These are phyloP conservation scores for Lethenteron camtschaticum DNA, from an alignment of 2,113 vertebrate genomes.

Conservation along the genomic window DNA sequence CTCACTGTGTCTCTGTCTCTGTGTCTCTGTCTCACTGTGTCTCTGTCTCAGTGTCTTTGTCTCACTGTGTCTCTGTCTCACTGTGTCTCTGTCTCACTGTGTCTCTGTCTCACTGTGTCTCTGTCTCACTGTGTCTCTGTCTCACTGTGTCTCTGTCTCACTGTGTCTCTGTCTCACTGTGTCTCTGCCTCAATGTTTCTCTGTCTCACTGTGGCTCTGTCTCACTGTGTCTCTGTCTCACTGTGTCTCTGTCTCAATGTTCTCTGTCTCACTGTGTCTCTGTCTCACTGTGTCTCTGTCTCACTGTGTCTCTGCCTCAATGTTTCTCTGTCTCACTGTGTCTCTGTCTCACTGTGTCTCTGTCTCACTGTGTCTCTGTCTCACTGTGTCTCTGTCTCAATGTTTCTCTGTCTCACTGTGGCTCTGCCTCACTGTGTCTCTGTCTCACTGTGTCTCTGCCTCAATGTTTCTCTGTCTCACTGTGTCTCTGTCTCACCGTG, in stretches of 20 bases:
- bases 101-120: too few relatives aligned
- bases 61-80: neutral
- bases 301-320: neutral
- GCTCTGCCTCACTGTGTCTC: too few relatives aligned
- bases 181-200: neutral
- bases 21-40: neutral
- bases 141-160: conserved; percentile 1
- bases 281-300: neutral
- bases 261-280: too few relatives aligned
- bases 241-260: neutral
- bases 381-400: too few relatives aligned
- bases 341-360: too few relatives aligned
- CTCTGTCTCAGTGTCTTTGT: neutral
- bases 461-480: too few relatives aligned
- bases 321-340: too few relatives aligned
- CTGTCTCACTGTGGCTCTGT: neutral
- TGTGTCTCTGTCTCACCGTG: too few relatives aligned
- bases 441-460: too few relatives aligned
- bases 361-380: too few relatives aligned
- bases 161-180: neutral
- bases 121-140: neutral
- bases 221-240: neutral
- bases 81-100: neutral
- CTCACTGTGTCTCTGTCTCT: too few relatives aligned
- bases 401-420: too few relatives aligned